Evolutionary conservation across 1,140 invertebrate genomes (phyloP), one percentile per base, ranked within the genome.

Genomic region (Lasaia peninsularis): DNA sequence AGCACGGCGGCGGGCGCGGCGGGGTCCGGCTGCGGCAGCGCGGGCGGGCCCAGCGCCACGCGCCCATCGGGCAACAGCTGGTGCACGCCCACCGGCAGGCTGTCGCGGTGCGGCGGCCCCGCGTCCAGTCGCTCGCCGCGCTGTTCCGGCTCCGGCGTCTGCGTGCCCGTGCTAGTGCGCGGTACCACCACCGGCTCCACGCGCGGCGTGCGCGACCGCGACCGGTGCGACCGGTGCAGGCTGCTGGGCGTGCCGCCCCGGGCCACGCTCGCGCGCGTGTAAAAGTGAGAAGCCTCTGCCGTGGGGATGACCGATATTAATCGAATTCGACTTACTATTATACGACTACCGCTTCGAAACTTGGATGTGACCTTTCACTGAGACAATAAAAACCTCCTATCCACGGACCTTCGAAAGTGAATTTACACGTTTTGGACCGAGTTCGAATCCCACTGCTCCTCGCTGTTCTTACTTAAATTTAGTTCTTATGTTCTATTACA

Each of bases 241-340:
- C 66, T 67, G 72, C 73, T 59, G 64, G 81, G 76, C 52, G 78
- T 70, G 28, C 82, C 86, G n/a, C 77, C 79, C 58, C 84, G 83
- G 54, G 75, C 75, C 65, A 85, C 82, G 69, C 83, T 85, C 72
- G 86, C 85, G 21, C 83, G 79, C 67, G 86, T 83, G 65, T 81
- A 89, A 83, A 86, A 88, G 62, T 80, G 78, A 69, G 72, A 79
- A 69, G 80, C 65, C 75, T 88, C 88, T 89, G 79, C 70, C 69
- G 73, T 67, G 40, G 11, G 40, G 40, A 48, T 48, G 18, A 21
- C 20, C 40, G 40, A 48, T 48, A 48, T 48, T 48, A 48, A 48
- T 6, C 44, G 4, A 48, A 18, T 21, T 48, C 44, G 20, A 48
- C 20, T 11, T 24, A 20, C 18, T 44, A 14, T 40, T 44, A 24